Base-by-base conservation (phyloP, 1,140 invertebrate genomes). In the Drosophila ficusphila region DNA sequence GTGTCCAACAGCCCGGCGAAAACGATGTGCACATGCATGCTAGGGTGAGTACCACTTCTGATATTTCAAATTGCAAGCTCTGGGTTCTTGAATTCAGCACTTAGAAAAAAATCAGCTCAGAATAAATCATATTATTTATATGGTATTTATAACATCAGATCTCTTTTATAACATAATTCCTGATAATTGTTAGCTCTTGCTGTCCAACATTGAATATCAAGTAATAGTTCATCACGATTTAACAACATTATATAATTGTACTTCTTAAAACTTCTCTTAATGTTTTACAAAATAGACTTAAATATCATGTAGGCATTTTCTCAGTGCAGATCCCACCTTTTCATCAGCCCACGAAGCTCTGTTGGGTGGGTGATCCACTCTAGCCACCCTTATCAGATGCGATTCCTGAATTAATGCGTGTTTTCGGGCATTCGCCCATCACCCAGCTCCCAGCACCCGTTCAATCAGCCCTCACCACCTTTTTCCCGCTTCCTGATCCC, bases 11-110 rank as follows among this genome's bases (percentile, higher is more conserved):
- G 65, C 65, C 90, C 25, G 86, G 90, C 34, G 90, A 91, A 12
- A 81, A 83, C 41, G 90, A 91, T 83, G 79, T 88, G 67, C 85
- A 85, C 49, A 88, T 90, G 86, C 86, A 89, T 79, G 86, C 76
- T 76, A 76, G 90, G 90, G 90, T 91, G 39, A 91, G 90, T 90
- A 27, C 8, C 5, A 33, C 7, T 5, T 48, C 0, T 14, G 4
- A 38, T 29, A 53, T 39, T 34, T 8, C 1, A 12, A 39, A 33
- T 39, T 19, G 5, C 6, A 52, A 2, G 7, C 1, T 12, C 6
- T 8, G 7, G 7, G 7, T 27, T 8, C 9, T 27, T 27, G 6
- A 27, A 27, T 6, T 4, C n/a, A 19, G 19, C 27, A 33, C 14
- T 48, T 3, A 11, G 3, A 8, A 48, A 18, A 36, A 36, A 16